Percentiles rank a stretch among this genome's conserved stretches.
Evolutionary conservation across 2,888 invertebrate genomes (phyloP).

Genomic region (Meliscaeva auricollis): DNA sequence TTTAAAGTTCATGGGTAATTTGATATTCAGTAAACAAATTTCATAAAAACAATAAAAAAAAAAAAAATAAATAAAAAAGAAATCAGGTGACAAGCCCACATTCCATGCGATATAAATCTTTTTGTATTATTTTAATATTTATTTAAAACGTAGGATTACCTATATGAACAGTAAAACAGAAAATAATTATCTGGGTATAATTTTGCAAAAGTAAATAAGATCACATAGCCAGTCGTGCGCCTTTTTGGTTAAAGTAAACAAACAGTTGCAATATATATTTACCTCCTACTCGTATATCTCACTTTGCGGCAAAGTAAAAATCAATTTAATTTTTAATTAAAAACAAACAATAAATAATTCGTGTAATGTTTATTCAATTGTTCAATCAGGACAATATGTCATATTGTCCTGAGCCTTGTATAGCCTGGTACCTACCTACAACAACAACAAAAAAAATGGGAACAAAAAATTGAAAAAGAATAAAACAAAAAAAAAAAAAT

Average conservation of each 20-base stretch:
- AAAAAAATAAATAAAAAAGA: not conserved
- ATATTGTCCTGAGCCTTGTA: conserved; percentile 58
- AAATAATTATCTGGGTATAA: conserved; percentile 46
- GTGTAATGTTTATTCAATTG: conserved; percentile 76
- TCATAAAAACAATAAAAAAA: not conserved
- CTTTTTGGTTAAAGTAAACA: conserved; percentile 53
- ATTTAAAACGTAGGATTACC: conserved; percentile 68
- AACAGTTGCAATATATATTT: not conserved
- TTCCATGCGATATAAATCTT: conserved; percentile 44
- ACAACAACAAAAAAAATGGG: conserved; percentile 10
- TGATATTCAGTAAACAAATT: conserved; percentile 11
- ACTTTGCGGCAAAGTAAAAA: conserved; percentile 61
- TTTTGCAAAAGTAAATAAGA: conserved; percentile 57
- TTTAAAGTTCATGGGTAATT: conserved; percentile 48
- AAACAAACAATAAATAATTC: conserved; percentile 76
- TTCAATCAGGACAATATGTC: conserved; percentile 69
- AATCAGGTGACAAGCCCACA: conserved; percentile 57
- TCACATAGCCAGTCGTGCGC: conserved; percentile 56
- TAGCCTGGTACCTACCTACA: conserved; percentile 8
- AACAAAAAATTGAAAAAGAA: conserved; percentile 27
- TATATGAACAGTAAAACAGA: conserved; percentile 46
- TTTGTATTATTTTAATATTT: conserved; percentile 63
- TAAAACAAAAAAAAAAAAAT: not conserved
- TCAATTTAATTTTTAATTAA: conserved; percentile 77
- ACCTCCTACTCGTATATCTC: conserved; percentile 3